Percentiles rank a stretch among this genome's conserved stretches.
Conservation (phyloP, 2,888 invertebrate species). For the Drosophila anomalata region DNA sequence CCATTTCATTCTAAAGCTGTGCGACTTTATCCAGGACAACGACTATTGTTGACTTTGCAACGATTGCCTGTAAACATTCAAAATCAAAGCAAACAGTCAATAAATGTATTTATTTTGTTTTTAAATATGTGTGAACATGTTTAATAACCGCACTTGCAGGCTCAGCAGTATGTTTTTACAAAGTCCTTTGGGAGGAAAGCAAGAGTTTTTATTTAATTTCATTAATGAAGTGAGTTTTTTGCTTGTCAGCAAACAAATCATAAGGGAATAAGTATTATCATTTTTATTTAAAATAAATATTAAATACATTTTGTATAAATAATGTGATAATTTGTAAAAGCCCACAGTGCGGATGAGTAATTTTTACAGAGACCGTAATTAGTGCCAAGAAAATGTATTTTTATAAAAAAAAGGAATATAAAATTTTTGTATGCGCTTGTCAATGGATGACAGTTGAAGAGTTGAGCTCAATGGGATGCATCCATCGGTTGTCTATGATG, state of each 20-base stretch:
- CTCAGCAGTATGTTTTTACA: neutral
- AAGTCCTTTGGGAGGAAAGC: neutral
- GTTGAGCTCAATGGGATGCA: conserved; percentile 25
- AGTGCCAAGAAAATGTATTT: neutral
- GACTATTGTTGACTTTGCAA: conserved; percentile 13
- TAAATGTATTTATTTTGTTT: neutral
- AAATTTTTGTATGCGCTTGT: conserved; percentile 11
- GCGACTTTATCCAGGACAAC: conserved; percentile 38
- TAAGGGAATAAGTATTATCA: neutral
- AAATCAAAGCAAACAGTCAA: neutral
- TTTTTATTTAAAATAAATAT: neutral
- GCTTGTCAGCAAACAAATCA: neutral
- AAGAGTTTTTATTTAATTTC: neutral
- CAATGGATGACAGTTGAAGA: conserved; percentile 47
- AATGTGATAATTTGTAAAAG: neutral
- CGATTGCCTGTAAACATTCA: conserved; percentile 19
- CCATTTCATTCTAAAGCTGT: conserved; percentile 84
- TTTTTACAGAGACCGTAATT: conserved; percentile 7
- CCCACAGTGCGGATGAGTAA: neutral
- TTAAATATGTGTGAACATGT: neutral
- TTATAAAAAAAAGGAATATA: neutral
- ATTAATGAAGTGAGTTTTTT: neutral
- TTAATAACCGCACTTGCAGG: neutral
- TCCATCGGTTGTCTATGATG: conserved; percentile 20
- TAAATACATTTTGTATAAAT: too few relatives aligned